phyloP scores from a whole-genome alignment of 2,888 invertebrate species.

The Xanthorhoe designata region DNA sequence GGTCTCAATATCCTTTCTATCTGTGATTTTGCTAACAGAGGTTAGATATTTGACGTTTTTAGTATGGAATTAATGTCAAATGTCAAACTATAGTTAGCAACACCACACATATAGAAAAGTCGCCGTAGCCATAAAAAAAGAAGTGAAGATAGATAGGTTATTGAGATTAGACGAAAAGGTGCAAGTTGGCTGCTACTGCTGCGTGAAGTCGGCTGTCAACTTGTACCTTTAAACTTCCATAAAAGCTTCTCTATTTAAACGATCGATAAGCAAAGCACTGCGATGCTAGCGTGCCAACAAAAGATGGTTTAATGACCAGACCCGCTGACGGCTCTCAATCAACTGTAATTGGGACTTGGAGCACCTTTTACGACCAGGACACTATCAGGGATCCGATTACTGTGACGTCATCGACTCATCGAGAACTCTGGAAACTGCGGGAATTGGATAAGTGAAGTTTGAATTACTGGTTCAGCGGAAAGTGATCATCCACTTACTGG shows the following conservation, averaged over 20 bases:
- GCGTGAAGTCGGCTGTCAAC: too few species aligned
- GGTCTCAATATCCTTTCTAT: too few species aligned
- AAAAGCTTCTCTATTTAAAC: not conserved
- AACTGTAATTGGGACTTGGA: slow-evolving; percentile 68
- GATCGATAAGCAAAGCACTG: slow-evolving; percentile 16
- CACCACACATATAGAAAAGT: too few species aligned
- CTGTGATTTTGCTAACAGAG: too few species aligned
- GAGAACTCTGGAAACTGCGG: slow-evolving; percentile 23
- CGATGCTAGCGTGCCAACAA: slow-evolving; percentile 35
- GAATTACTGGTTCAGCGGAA: slow-evolving; percentile 24
- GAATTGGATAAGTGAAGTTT: slow-evolving; percentile 32
- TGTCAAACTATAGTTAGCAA: too few species aligned
- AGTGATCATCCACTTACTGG: slow-evolving; percentile 22
- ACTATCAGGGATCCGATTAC: slow-evolving; percentile 37
- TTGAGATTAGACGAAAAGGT: too few species aligned
- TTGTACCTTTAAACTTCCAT: not conserved
- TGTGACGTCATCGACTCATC: slow-evolving; percentile 30
- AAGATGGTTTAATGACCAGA: slow-evolving; percentile 63
- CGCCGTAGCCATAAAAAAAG: too few species aligned
- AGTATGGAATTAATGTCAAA: too few species aligned
- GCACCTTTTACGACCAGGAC: slow-evolving; percentile 60
- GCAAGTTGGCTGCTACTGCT: too few species aligned
- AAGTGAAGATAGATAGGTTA: too few species aligned
- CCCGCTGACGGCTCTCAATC: slow-evolving; percentile 67
- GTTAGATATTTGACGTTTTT: too few species aligned